phyloP scores from a whole-genome alignment of 1,140 invertebrate genomes.

The Hyles euphorbiae region DNA sequence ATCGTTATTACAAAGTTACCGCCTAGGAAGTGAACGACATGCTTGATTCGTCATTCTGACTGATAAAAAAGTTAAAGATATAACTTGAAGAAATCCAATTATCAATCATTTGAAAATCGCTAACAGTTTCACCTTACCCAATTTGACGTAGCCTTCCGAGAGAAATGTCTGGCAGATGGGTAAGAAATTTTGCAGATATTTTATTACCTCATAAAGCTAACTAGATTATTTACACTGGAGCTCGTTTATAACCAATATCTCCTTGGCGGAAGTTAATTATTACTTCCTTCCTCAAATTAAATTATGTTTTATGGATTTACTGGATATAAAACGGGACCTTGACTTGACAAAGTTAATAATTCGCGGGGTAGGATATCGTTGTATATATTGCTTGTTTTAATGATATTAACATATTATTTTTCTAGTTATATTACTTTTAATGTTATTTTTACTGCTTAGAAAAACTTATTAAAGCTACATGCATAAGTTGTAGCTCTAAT shows the following conservation, averaged over 20 bases:
- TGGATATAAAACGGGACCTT: neutral
- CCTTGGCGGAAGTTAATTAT: conserved; percentile 25
- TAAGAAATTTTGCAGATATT: conserved; percentile 20
- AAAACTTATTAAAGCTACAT: too few species aligned
- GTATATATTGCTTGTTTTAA: too few species aligned
- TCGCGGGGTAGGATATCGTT: too few species aligned
- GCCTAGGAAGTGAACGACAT: too few species aligned
- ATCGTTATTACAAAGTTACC: too few species aligned
- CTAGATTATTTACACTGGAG: conserved; percentile 29
- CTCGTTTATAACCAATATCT: conserved; percentile 27
- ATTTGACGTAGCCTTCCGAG: conserved; percentile 1
- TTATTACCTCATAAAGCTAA: conserved; percentile 31
- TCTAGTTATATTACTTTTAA: too few species aligned
- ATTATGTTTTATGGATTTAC: conserved; percentile 18
- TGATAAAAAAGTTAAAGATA: too few species aligned
- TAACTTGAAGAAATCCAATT: too few species aligned
- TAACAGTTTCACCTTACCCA: conserved; percentile 11
- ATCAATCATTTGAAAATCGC: conserved; percentile 1
- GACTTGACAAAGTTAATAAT: neutral
- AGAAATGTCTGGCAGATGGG: conserved; percentile 21
- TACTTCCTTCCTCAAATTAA: conserved; percentile 27
- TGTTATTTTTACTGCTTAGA: too few species aligned
- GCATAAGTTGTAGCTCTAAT: too few species aligned
- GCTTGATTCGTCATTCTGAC: too few species aligned
- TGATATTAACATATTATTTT: too few species aligned